Evolutionary conservation across 2,888 invertebrate genomes (phyloP).

Genomic region (Metalampra italica): DNA sequence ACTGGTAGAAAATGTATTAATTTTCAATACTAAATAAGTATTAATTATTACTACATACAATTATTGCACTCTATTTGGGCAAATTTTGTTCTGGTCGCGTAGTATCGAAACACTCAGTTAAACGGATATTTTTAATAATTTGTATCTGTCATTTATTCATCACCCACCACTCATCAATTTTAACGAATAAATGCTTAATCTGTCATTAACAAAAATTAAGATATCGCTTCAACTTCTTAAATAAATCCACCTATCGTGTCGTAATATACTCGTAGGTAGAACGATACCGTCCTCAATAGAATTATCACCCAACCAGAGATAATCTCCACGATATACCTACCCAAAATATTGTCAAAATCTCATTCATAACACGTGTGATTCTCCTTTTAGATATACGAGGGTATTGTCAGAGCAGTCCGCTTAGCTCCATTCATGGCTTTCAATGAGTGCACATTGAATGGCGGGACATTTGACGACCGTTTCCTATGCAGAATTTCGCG

Average conservation of each 20-base stretch:
- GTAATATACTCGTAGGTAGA: no score
- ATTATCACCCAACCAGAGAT: constrained; percentile 38
- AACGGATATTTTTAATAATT: no score
- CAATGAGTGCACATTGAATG: constrained; percentile 39
- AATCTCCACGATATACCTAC: constrained; percentile 44
- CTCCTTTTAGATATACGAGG: constrained; percentile 44
- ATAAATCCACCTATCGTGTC: no score
- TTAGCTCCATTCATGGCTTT: constrained; percentile 53
- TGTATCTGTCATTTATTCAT: no score
- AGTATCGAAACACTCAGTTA: no score
- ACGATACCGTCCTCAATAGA: background rate
- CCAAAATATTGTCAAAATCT: constrained; percentile 56
- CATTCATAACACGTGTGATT: constrained; percentile 68
- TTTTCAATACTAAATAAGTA: no score
- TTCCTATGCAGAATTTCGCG: constrained; percentile 74
- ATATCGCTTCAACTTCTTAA: background rate
- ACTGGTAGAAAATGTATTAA: no score
- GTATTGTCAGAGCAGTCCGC: constrained; percentile 50
- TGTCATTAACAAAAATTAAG: no score
- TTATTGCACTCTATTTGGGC: no score
- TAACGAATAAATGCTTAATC: background rate
- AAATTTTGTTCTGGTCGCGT: no score
- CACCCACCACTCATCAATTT: no score
- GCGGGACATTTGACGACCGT: constrained; percentile 61
- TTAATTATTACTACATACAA: no score